Conservation (phyloP, 2,888 invertebrate species). For the Platynereis dumerilii region DNA sequence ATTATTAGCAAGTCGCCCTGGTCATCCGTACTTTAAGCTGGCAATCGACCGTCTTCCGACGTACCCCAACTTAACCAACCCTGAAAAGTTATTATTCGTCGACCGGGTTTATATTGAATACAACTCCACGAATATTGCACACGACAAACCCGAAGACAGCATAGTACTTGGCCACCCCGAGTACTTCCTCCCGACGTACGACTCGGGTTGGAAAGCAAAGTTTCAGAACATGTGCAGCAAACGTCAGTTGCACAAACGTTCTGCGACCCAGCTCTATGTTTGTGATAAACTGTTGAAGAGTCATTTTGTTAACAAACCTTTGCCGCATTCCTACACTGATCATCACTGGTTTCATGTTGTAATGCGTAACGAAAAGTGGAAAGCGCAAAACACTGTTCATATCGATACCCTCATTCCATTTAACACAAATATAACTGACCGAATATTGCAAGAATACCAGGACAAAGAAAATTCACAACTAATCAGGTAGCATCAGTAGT, state of each 20-base stretch:
- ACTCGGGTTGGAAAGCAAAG: constrained; percentile 31
- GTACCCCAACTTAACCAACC: constrained; percentile 1
- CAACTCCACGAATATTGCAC: not conserved
- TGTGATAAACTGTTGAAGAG: constrained; percentile 8
- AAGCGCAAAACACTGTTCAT: constrained; percentile 20
- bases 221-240: constrained; percentile 30
- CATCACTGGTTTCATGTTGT: constrained; percentile 39
- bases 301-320: constrained; percentile 19
- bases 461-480: no score
- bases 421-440: not conserved
- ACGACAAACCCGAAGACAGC: not conserved
- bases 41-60: constrained; percentile 30
- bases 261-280: constrained; percentile 4
- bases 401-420: constrained; percentile 4
- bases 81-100: constrained; percentile 7
- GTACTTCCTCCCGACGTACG: constrained; percentile 39
- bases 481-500: no score
- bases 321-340: constrained; percentile 32
- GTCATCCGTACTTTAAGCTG: constrained; percentile 34
- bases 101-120: constrained; percentile 15
- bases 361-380: constrained; percentile 30
- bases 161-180: constrained; percentile 32
- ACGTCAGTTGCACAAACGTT: not conserved
- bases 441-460: no score
- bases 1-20: constrained; percentile 31